phyloP scores from a whole-genome alignment of 1,140 invertebrate genomes.

The Pinna nobilis region DNA sequence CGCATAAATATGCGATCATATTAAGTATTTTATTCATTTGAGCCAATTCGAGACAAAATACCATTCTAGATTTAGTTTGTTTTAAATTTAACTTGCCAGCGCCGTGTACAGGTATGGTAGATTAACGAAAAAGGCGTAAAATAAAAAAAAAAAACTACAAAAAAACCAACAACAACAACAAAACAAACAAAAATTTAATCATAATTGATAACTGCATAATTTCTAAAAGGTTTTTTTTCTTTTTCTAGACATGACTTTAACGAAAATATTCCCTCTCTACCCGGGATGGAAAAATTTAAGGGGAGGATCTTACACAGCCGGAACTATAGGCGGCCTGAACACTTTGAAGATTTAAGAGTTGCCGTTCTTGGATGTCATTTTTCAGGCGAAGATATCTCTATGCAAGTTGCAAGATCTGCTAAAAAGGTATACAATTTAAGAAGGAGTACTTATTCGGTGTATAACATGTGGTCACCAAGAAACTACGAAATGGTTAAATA shows the following conservation, averaged over 20 bases:
- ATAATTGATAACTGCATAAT: constrained; percentile 6
- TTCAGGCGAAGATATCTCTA: constrained; percentile 87
- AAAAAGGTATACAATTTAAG: no score
- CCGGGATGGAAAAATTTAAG: constrained; percentile 84
- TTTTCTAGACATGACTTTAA: constrained; percentile 8
- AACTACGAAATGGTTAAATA: no score
- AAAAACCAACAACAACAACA: no score
- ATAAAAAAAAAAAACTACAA: no score
- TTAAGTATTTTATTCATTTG: no score
- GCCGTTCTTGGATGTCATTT: constrained; percentile 88
- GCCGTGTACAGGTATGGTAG: background rate
- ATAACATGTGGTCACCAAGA: no score
- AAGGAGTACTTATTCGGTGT: no score
- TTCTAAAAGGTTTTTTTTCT: background rate
- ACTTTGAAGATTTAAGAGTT: constrained; percentile 81
- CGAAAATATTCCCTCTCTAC: constrained; percentile 75
- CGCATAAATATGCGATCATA: no score
- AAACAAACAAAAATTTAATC: no score
- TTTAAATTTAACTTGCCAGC: background rate
- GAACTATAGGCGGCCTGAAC: constrained; percentile 84
- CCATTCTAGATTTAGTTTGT: no score
- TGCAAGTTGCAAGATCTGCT: constrained; percentile 82
- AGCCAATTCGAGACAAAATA: no score
- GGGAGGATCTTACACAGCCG: constrained; percentile 87
- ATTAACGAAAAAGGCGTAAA: background rate